phyloP scores from a whole-genome alignment of 1,140 invertebrate species.

The Drosophila pruinosa region DNA sequence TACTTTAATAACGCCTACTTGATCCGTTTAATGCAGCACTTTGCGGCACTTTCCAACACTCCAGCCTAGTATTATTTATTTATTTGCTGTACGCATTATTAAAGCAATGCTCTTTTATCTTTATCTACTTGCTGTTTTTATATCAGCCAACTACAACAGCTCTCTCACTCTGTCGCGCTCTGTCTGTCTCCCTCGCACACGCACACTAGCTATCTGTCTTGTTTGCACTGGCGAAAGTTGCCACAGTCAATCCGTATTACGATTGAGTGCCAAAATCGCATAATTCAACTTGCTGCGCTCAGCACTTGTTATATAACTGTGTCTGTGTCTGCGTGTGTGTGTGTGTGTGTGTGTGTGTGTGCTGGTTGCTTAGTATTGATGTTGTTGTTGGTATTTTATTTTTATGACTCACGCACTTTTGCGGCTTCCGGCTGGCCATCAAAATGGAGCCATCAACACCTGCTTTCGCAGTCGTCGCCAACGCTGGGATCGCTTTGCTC shows the following conservation, averaged over 20 bases:
- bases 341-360: slow-evolving; percentile 7
- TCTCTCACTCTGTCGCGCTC: background rate
- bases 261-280: slow-evolving; percentile 76
- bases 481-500: background rate
- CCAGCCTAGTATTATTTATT: background rate
- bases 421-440: slow-evolving; percentile 76
- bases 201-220: slow-evolving; percentile 4
- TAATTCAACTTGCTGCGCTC: slow-evolving; percentile 70
- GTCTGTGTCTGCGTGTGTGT: background rate
- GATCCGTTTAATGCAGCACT: background rate
- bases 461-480: slow-evolving; percentile 51
- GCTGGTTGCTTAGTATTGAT: slow-evolving; percentile 10
- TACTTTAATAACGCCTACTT: background rate
- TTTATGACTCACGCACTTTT: slow-evolving; percentile 80
- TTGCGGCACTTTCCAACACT: slow-evolving; percentile 1
- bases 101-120: slow-evolving; percentile 11
- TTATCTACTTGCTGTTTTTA: background rate
- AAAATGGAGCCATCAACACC: slow-evolving; percentile 79
- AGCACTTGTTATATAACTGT: slow-evolving; percentile 19
- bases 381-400: slow-evolving; percentile 51
- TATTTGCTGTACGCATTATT: slow-evolving; percentile 5
- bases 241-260: slow-evolving; percentile 26
- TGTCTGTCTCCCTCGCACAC: background rate
- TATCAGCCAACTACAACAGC: background rate
- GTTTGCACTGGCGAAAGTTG: background rate